Evolutionary conservation across 2,888 invertebrate genomes (phyloP), one percentile per base, ranked within the genome.

Genomic region (Tetropium fuscum): DNA sequence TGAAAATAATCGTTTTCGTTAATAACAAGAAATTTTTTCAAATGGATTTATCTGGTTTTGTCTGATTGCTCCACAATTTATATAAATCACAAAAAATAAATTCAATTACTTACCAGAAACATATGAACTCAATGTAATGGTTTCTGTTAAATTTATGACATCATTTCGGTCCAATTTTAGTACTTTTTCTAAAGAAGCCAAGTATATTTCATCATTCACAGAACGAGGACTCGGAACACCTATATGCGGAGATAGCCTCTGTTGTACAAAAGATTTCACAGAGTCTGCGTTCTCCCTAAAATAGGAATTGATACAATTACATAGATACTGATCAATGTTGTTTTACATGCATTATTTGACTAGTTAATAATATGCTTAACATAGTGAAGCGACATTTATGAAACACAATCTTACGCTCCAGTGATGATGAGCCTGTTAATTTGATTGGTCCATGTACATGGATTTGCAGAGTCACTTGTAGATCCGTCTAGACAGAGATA

Each of bases 371-470:
- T n/a, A n/a, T n/a, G n/a, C n/a, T n/a, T n/a, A n/a, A n/a, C n/a
- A n/a, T n/a, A n/a, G n/a, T n/a, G n/a, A n/a, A n/a, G n/a, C n/a
- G n/a, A n/a, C n/a, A n/a, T n/a, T n/a, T n/a, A n/a, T n/a, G n/a
- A n/a, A n/a, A n/a, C n/a, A n/a, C n/a, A 15, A 38, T 34, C 75
- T 68, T 78, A 89, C 89, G 80, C 81, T 64, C 81, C 80, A 3
- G 86, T 80, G 0, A 88, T 81, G 1, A 90, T 79, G 0, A 85
- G 81, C 3, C 81, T 79, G 86, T 88, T 88, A 0, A 89, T 88
- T 71, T 90, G 89, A 34, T 81, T 83, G 1, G 88, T 81, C 84
- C 90, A 87, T 11, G 85, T 78, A 71, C 90, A 90, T 0, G 88
- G 86, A 0, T 15, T 57, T 13, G 63, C 53, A 27, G 69, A 64